These are phyloP conservation scores for Sarcophaga bullata DNA, from an alignment of 1,140 invertebrate species.

Conservation along the genomic window DNA sequence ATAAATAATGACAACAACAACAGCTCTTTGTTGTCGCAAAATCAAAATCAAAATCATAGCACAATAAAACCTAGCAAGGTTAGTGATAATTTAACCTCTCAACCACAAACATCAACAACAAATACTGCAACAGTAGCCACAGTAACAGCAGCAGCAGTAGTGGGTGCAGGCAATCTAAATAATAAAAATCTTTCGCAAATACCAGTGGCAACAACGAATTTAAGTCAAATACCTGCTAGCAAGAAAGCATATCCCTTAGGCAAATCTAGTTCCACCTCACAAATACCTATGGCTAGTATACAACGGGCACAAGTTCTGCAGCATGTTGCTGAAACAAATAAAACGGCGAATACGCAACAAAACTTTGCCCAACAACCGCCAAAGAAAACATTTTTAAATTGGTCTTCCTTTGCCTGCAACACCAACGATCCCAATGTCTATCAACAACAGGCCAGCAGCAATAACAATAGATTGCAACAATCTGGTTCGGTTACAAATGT, in stretches of 20 bases:
- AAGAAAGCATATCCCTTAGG: conserved; percentile 53
- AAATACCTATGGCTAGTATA: conserved; percentile 55
- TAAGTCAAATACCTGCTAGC: conserved; percentile 48
- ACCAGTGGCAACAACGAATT: conserved; percentile 43
- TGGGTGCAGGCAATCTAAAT: no score
- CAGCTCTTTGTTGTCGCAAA: background rate
- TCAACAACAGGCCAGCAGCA: conserved; percentile 48
- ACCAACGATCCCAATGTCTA: conserved; percentile 59
- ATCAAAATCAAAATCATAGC: conserved; percentile 23
- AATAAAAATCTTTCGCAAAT: conserved; percentile 20
- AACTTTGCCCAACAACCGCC: conserved; percentile 55
- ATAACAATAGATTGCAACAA: conserved; percentile 54
- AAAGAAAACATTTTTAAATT: conserved; percentile 59
- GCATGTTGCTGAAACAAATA: conserved; percentile 50
- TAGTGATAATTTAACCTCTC: conserved; percentile 31
- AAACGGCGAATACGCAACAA: conserved; percentile 29
- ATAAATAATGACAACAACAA: conserved; percentile 30
- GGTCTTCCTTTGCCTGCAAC: conserved; percentile 60
- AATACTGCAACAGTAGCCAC: conserved; percentile 43
- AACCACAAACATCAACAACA: conserved; percentile 13
- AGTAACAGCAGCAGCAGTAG: conserved; percentile 38
- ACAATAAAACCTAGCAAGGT: conserved; percentile 33
- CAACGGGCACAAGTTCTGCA: conserved; percentile 53
- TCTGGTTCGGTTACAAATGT: conserved; percentile 58
- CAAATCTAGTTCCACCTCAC: conserved; percentile 62